Conservation (phyloP, 1,140 invertebrate species). For the Drosophila pruinosa region DNA sequence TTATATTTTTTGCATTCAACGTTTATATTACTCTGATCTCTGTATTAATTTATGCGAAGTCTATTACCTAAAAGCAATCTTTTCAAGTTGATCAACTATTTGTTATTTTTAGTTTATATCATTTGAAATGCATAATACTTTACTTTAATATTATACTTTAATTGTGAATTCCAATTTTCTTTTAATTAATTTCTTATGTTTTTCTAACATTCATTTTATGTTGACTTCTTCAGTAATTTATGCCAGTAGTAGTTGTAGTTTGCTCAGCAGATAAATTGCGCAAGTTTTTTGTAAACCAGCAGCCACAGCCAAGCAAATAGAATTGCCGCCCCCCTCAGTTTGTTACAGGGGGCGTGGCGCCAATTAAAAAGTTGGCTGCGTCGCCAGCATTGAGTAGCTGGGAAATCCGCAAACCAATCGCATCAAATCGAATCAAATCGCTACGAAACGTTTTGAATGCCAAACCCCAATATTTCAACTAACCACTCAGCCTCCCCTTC, state of each 20-base stretch:
- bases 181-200: not conserved
- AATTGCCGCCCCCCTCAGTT: not conserved
- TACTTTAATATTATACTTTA: not conserved
- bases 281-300: not conserved
- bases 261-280: conserved; percentile 3
- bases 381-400: conserved; percentile 21
- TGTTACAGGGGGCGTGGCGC: not conserved
- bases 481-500: not conserved
- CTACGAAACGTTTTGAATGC: conserved; percentile 31
- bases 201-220: not conserved
- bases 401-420: conserved; percentile 40
- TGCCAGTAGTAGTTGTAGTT: not conserved
- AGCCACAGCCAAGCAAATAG: not conserved
- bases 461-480: no score
- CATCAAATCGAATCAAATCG: conserved; percentile 45
- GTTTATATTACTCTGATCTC: no score
- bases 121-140: no score
- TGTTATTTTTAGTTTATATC: no score
- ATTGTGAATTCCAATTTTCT: not conserved
- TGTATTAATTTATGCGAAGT: no score
- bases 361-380: conserved; percentile 44
- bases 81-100: no score
- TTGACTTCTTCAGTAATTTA: not conserved
- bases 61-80: no score
- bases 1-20: no score